Base-by-base conservation (phyloP, 2,888 invertebrate genomes). In the Catonia carolina region DNA sequence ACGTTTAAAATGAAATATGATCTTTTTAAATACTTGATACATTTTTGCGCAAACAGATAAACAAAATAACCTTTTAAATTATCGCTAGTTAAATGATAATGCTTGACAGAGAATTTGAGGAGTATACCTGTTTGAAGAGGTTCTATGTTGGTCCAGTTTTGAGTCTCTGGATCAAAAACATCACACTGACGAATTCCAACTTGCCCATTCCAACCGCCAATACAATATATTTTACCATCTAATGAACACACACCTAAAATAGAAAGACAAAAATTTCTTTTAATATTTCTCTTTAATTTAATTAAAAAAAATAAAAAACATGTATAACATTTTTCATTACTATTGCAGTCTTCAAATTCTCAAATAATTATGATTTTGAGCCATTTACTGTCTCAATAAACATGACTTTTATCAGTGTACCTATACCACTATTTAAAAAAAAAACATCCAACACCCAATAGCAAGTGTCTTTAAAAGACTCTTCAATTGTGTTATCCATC, bases 121-220 rank as follows among this genome's bases (percentile, higher is more conserved):
- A n/a, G n/a, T n/a, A n/a, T n/a, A 78, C 85, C 83, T 53, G 78
- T 79, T 69, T 80, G 79, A 52, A 92, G 76, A 7, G 85, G 74
- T 58, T 87, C 82, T 63, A 86, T 83, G 48, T 78, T 78, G 8
- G 72, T 71, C 91, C 91, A 92, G 18, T 69, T 69, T 65, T 81
- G 77, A 0, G 74, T 75, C 5, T 69, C 73, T 0, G 86, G 84
- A 66, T 80, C 74, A 72, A 84, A 89, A 35, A 82, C 77, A 72
- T 88, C 85, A 71, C 89, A 89, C 63, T 84, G 83, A 62, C 81
- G 80, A 60, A 86, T 79, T 7, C 85, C 83, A 67, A 73, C 72
- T 65, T 78, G 78, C 53, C 90, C 87, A 64, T 82, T 78, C 83
- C 87, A 88, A 22, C 92, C 92, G 36, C 90, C 89, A 60, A 90